Evolutionary conservation across 2,888 invertebrate genomes (phyloP).

Genomic region (Ptychoptera contaminata): DNA sequence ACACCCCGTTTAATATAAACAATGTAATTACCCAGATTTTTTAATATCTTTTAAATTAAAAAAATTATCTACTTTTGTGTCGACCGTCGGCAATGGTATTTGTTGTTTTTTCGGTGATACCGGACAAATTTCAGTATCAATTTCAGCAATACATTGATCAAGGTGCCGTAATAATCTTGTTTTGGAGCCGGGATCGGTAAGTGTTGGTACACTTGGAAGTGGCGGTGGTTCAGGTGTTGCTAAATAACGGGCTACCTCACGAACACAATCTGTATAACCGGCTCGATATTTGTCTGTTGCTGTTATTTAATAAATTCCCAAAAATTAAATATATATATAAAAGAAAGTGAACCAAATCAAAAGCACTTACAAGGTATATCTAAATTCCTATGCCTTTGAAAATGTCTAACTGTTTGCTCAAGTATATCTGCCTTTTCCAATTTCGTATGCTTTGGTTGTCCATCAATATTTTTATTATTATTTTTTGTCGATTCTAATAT

Average conservation of each 20-base stretch:
- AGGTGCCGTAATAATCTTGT: slow-evolving; percentile 40
- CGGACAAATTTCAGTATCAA: slow-evolving; percentile 39
- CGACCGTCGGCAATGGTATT: not conserved
- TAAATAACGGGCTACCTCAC: slow-evolving; percentile 35
- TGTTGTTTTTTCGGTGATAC: not conserved
- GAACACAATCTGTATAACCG: slow-evolving; percentile 47
- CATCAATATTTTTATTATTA: slow-evolving; percentile 27
- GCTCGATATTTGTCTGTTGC: slow-evolving; percentile 32
- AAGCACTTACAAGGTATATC: slow-evolving; percentile 35
- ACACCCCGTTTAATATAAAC: not conserved
- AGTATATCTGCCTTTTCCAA: slow-evolving; percentile 68
- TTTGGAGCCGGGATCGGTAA: slow-evolving; percentile 39
- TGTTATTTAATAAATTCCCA: slow-evolving; percentile 7
- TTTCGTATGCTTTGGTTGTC: slow-evolving; percentile 59
- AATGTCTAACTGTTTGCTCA: slow-evolving; percentile 67
- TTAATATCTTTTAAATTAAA: not conserved
- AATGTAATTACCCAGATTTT: no score
- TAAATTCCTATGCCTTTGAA: slow-evolving; percentile 55
- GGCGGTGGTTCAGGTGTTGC: slow-evolving; percentile 30
- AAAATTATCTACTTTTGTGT: slow-evolving; percentile 4
- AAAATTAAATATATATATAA: not conserved
- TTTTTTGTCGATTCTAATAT: slow-evolving; percentile 51
- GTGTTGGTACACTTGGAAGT: slow-evolving; percentile 28
- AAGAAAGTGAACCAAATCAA: not conserved
- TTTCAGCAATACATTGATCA: slow-evolving; percentile 42